Evolutionary conservation across 2,113 vertebrate genomes (phyloP), one percentile per base, ranked within the genome.

Genomic region (Plecturocebus donacophilus): DNA sequence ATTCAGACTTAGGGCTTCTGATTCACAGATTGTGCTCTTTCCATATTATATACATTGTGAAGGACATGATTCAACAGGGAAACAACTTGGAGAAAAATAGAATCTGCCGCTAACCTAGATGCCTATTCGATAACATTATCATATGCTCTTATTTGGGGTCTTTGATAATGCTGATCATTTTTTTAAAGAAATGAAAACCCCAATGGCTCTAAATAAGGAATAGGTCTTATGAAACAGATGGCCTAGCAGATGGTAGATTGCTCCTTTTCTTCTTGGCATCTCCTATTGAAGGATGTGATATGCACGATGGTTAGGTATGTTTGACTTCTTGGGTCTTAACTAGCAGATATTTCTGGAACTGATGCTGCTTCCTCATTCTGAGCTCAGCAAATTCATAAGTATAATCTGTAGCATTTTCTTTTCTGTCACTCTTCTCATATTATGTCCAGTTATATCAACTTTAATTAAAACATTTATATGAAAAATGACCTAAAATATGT

Each of bases 241-340:
- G 92, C 38, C 58, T 49, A 94, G 80, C 98, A 98, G 96, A 97
- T 98, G 98, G 96, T 40, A 94, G 93, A 97, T 76, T 98, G 98
- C 95, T 97, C 97, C 84, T 98, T 97, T 98, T 87, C 95, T 97
- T 98, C 79, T 97, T 95, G 87, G 56, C 95, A 94, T 61, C 84
- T 97, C 95, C 76, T 92, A 45, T 68, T 95, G n/a, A 94, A 95
- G 79, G 95, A 95, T 97, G 95, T 98, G 80, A 97, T 88, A 87
- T 70, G 40, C 96, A 95, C 71, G 40, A 95, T 92, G 47, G 92
- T 97, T 97, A 97, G 97, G 97, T 97, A 95, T 90, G 75, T 97
- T 97, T 97, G 96, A 98, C 96, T 97, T 97, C 76, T 95, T 95
- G 87, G 85, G 95, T 96, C 97, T 96, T 92, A 92, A 79, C 83